Evolutionary conservation across 2,888 invertebrate species (phyloP).

Genomic region (Morpho achilles): DNA sequence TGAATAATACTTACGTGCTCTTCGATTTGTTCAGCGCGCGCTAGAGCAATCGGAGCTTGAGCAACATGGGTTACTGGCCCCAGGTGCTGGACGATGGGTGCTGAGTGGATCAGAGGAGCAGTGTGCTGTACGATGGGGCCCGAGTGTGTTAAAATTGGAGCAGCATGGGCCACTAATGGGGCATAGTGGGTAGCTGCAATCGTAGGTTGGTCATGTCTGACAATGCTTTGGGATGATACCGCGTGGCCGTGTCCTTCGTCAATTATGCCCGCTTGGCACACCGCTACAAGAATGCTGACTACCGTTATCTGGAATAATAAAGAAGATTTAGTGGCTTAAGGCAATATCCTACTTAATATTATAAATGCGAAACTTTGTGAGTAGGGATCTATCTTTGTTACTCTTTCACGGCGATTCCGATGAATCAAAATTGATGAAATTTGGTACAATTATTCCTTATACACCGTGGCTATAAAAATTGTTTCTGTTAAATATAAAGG

Average conservation of each 20-base stretch:
- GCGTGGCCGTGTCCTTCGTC: slow-evolving; percentile 55
- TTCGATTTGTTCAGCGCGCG: slow-evolving; percentile 40
- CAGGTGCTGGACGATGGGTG: slow-evolving; percentile 38
- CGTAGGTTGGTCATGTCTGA: slow-evolving; percentile 57
- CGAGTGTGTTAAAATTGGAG: slow-evolving; percentile 32
- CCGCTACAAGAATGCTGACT: slow-evolving; percentile 61
- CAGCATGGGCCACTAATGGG: slow-evolving; percentile 37
- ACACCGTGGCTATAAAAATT: too few species aligned
- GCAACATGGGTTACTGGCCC: slow-evolving; percentile 39
- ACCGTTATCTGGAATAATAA: slow-evolving; percentile 55
- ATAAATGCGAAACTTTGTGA: too few species aligned
- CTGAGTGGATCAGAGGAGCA: slow-evolving; percentile 41
- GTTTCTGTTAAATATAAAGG: too few species aligned
- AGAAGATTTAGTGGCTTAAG: neutral
- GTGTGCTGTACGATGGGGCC: slow-evolving; percentile 38
- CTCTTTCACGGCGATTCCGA: too few species aligned
- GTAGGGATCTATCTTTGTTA: too few species aligned
- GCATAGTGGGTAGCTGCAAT: slow-evolving; percentile 44
- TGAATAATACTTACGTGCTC: slow-evolving; percentile 30
- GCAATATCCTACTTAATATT: too few species aligned
- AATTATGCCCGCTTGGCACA: slow-evolving; percentile 65
- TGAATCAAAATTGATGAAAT: too few species aligned
- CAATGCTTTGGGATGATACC: slow-evolving; percentile 65
- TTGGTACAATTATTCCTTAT: too few species aligned
- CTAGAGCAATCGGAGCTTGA: slow-evolving; percentile 41